Conservation (phyloP, 2,888 invertebrate genomes). For the Dryomyza anilis region DNA sequence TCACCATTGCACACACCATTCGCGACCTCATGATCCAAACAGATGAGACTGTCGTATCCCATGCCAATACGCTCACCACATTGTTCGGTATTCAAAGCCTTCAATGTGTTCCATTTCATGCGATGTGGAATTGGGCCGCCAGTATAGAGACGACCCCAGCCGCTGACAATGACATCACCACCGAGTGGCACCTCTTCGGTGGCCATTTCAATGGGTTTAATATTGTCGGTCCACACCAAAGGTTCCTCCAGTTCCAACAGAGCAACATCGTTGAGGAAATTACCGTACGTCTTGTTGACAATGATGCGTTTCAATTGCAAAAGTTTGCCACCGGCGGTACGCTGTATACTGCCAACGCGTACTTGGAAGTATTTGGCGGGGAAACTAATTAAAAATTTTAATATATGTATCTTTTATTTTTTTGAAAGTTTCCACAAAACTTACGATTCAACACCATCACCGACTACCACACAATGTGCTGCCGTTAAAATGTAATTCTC, state of each 20-base stretch:
- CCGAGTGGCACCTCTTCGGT: slow-evolving; percentile 39
- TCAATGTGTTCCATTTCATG: slow-evolving; percentile 45
- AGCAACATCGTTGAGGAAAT: slow-evolving; percentile 48
- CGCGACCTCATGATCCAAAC: slow-evolving; percentile 42
- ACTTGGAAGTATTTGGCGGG: slow-evolving; percentile 45
- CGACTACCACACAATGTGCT: slow-evolving; percentile 51
- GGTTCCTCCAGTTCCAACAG: slow-evolving; percentile 47
- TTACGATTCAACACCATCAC: slow-evolving; percentile 43
- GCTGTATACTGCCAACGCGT: slow-evolving; percentile 57
- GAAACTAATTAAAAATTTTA: too few relatives aligned
- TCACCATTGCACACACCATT: slow-evolving; percentile 54
- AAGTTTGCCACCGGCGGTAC: slow-evolving; percentile 47
- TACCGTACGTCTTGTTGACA: slow-evolving; percentile 43
- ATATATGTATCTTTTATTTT: too few relatives aligned
- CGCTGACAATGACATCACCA: slow-evolving; percentile 42
- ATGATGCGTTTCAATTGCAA: slow-evolving; percentile 43
- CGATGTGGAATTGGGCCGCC: slow-evolving; percentile 40
- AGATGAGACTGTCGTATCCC: slow-evolving; percentile 45
- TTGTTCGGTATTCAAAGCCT: slow-evolving; percentile 38
- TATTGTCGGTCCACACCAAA: slow-evolving; percentile 40
- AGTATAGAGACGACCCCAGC: slow-evolving; percentile 49
- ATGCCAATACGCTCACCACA: slow-evolving; percentile 39
- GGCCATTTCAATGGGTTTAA: slow-evolving; percentile 45
- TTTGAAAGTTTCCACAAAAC: too few relatives aligned
- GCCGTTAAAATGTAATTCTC: slow-evolving; percentile 46